These are phyloP conservation scores for Orientallactaga sibirica DNA, from an alignment of 2,797 vertebrate species.

Conservation along the genomic window DNA sequence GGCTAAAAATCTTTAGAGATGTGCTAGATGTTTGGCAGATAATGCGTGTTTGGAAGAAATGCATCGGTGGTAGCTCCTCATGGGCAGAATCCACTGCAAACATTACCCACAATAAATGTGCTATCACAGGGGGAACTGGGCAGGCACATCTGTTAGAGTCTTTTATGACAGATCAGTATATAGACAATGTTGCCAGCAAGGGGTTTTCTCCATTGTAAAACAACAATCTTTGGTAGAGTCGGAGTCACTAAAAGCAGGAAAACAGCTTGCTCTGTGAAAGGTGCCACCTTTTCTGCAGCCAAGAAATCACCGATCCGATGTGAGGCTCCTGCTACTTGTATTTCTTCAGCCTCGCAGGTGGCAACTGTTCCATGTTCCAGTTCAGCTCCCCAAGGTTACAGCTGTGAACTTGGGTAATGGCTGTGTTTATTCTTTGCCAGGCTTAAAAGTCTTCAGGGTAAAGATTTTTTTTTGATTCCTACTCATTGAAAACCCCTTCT, in stretches of 20 bases:
- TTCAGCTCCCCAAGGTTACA: conserved; percentile 80
- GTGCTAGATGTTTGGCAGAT: conserved; percentile 9
- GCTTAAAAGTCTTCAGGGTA: conserved; percentile 67
- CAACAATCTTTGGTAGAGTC: conserved; percentile 77
- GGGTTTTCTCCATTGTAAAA: conserved; percentile 80
- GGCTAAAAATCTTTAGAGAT: conserved; percentile 50
- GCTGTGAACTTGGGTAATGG: conserved; percentile 76
- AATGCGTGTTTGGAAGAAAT: conserved; percentile 52
- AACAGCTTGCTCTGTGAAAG: conserved; percentile 79
- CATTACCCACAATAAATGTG: conserved; percentile 70
- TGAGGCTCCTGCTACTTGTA: conserved; percentile 75
- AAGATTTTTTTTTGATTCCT: conserved; percentile 31
- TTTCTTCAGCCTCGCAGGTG: conserved; percentile 76
- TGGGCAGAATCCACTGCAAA: conserved; percentile 63
- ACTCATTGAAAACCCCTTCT: conserved; percentile 66
- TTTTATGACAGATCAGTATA: conserved; percentile 78
- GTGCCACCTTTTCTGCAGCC: conserved; percentile 77
- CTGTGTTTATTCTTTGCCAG: conserved; percentile 75
- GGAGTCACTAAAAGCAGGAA: conserved; percentile 76
- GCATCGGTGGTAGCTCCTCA: conserved; percentile 40
- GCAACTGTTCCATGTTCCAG: conserved; percentile 75
- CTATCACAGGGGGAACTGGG: conserved; percentile 62
- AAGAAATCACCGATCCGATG: conserved; percentile 77
- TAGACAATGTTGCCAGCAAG: conserved; percentile 73
- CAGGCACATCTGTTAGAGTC: conserved; percentile 74